These are phyloP conservation scores for Pituophis catenifer DNA, from an alignment of 2,113 vertebrate species.

Conservation along the genomic window DNA sequence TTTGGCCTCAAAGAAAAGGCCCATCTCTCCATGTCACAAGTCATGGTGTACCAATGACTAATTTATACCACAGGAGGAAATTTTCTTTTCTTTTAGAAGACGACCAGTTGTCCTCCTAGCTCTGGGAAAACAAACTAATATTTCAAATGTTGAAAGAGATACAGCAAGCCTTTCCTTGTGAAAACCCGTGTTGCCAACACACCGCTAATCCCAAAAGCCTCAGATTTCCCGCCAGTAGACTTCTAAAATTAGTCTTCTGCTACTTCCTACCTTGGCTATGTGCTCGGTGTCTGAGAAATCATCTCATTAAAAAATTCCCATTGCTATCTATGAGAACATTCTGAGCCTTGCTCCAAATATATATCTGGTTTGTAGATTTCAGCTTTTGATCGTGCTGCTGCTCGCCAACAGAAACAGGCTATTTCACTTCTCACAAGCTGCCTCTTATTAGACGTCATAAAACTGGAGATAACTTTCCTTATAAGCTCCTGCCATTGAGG, in stretches of 20 bases:
- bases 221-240: background rate
- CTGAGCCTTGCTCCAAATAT: background rate
- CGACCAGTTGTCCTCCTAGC: background rate
- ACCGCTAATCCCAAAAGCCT: background rate
- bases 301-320: background rate
- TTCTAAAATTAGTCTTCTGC: background rate
- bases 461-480: background rate
- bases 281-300: background rate
- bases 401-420: constrained; percentile 19
- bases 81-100: background rate
- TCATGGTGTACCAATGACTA: background rate
- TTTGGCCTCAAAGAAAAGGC: background rate
- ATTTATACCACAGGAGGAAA: background rate
- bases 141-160: background rate
- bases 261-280: background rate
- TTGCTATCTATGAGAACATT: background rate
- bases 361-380: background rate
- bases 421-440: constrained; percentile 17
- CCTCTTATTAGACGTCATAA: background rate
- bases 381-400: constrained; percentile 10
- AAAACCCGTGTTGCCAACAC: background rate
- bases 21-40: background rate
- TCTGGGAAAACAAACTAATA: constrained; percentile 2
- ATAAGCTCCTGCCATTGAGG: background rate
- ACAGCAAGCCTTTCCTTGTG: background rate